These are phyloP conservation scores for Nephotettix cincticeps DNA, from an alignment of 1,140 invertebrate genomes.

Conservation along the genomic window DNA sequence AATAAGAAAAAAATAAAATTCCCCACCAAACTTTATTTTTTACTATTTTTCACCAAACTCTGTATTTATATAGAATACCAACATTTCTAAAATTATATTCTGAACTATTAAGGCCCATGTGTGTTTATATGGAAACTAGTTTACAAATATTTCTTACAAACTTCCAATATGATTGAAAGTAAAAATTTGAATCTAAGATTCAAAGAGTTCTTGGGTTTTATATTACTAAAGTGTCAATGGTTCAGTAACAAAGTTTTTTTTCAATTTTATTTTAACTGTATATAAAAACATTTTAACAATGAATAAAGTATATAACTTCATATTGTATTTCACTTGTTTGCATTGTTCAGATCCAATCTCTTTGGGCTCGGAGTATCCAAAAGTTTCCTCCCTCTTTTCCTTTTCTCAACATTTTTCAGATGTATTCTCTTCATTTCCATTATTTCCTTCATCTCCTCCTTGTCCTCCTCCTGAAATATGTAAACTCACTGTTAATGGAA, in stretches of 20 bases:
- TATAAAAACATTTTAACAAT: constrained; percentile 1
- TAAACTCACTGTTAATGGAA: no score
- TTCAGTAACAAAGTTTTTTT: neutral
- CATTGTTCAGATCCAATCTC: neutral
- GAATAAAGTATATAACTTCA: neutral
- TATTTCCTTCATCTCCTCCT: constrained; percentile 92
- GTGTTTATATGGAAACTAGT: neutral
- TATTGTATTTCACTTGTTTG: neutral
- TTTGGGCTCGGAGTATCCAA: constrained; percentile 30
- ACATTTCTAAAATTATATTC: neutral
- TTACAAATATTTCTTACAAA: neutral
- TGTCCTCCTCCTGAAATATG: constrained; percentile 89
- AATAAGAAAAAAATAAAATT: no score
- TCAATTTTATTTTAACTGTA: neutral
- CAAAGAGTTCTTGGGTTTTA: neutral
- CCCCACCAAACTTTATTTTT: no score
- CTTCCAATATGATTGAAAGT: neutral
- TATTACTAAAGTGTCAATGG: neutral
- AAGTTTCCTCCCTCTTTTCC: constrained; percentile 47
- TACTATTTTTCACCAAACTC: no score
- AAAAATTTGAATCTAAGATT: neutral
- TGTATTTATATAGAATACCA: no score
- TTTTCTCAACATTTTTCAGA: constrained; percentile 68
- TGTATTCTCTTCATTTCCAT: constrained; percentile 87
- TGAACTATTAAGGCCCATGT: neutral